Percentiles rank a stretch among this genome's conserved stretches.
Evolutionary conservation across 2,888 invertebrate genomes (phyloP).

Genomic region (Lottia gigantea): DNA sequence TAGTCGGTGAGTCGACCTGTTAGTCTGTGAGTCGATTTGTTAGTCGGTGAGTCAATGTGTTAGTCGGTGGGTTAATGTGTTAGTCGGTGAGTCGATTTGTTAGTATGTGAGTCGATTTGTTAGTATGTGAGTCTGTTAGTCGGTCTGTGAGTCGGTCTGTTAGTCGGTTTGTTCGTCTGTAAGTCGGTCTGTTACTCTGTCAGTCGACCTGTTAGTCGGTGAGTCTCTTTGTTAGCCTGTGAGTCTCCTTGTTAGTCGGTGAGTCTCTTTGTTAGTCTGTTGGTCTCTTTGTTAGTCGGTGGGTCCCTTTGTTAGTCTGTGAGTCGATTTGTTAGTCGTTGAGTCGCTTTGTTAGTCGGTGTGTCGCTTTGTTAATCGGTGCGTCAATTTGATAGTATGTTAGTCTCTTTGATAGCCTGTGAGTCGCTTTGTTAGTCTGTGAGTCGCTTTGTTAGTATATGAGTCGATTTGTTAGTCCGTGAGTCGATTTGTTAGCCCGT

Average conservation of each 20-base stretch:
- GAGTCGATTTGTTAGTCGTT: neutral
- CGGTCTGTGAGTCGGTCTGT: no score
- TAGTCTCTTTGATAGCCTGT: no score
- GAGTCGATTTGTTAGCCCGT: neutral
- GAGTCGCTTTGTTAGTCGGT: neutral
- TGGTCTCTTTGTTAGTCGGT: neutral
- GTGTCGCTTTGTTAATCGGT: neutral
- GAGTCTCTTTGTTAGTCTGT: no score
- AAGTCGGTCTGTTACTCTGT: neutral
- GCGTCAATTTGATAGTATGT: no score
- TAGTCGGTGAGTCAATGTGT: neutral
- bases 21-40: no score
- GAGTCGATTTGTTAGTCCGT: neutral
- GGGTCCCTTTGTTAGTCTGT: constrained; percentile 8
- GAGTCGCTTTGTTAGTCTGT: no score
- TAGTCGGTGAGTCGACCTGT: no score
- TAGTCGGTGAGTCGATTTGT: neutral
- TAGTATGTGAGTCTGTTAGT: no score
- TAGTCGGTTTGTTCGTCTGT: constrained; percentile 10
- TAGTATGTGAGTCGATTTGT: neutral
- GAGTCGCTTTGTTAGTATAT: neutral
- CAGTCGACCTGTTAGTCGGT: neutral
- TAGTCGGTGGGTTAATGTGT: neutral
- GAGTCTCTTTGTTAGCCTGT: neutral
- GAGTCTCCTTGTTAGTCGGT: no score